These are phyloP conservation scores for Lasiurus borealis DNA, from an alignment of 2,113 vertebrate species.

Conservation along the genomic window DNA sequence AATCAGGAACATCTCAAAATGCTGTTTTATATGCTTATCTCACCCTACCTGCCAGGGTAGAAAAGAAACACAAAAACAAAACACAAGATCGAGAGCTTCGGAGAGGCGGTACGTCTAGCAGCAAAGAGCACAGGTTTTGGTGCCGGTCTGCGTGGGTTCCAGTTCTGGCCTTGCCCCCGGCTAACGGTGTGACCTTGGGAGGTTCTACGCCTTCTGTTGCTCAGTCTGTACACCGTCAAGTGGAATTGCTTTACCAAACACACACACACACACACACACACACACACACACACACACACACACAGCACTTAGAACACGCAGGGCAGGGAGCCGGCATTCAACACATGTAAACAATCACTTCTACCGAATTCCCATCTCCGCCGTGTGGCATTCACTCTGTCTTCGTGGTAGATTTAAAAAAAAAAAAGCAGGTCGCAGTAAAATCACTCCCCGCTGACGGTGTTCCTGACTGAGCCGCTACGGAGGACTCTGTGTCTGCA, in stretches of 20 bases:
- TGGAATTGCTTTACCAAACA: not conserved
- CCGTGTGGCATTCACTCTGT: not conserved
- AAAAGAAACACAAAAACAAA: not conserved
- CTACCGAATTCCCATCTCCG: not conserved
- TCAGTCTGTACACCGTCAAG: not conserved
- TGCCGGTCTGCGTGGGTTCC: not conserved
- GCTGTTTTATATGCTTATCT: not conserved
- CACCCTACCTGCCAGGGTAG: not conserved
- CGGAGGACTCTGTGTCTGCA: not conserved
- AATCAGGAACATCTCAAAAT: not conserved
- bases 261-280: no score
- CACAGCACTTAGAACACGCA: not conserved
- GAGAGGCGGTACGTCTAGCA: not conserved
- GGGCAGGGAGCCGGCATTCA: not conserved
- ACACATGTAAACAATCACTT: not conserved
- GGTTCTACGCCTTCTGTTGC: not conserved
- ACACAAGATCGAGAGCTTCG: not conserved
- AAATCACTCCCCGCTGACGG: not conserved
- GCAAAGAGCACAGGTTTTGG: not conserved
- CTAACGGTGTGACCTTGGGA: not conserved
- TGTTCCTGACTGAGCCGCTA: not conserved
- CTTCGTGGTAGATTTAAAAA: not conserved
- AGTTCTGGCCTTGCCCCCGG: not conserved
- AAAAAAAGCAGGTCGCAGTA: not conserved
- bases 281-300: no score